A percentile compares a stretch with the other conserved stretches of the same genome.
Conservation (phyloP, 1,140 invertebrate genomes). For the Thalassaphorura encarpata region DNA sequence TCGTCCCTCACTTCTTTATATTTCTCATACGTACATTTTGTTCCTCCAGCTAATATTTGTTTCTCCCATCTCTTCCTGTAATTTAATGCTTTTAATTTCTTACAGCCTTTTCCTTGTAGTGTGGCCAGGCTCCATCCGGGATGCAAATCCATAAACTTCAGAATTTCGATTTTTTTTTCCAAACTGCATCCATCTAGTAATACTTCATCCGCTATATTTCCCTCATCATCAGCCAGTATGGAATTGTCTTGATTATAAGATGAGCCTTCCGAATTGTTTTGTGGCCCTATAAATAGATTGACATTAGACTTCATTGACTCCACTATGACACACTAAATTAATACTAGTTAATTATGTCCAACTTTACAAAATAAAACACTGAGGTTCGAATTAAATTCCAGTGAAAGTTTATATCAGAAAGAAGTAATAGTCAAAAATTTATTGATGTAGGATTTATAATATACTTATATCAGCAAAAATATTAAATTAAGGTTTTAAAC, state of each 20-base stretch:
- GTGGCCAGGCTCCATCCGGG: conserved; percentile 2
- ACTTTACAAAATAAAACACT: too few species aligned
- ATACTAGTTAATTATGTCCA: too few species aligned
- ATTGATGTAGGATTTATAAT: neutral
- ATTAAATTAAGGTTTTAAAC: too few species aligned
- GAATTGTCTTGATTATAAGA: neutral
- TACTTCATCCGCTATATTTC: too few species aligned
- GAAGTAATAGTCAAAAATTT: neutral
- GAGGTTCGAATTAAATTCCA: too few species aligned
- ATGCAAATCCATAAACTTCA: conserved; percentile 1
- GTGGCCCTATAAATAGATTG: neutral
- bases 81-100: neutral
- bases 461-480: neutral
- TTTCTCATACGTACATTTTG: conserved; percentile 10
- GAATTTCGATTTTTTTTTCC: conserved; percentile 7
- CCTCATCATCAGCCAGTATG: too few species aligned
- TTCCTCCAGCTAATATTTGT: neutral
- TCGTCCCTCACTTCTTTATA: conserved; percentile 5
- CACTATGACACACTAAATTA: too few species aligned
- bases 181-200: too few species aligned
- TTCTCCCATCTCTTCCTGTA: neutral
- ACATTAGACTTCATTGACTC: too few species aligned
- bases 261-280: neutral
- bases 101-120: neutral
- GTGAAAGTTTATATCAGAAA: too few species aligned